Evolutionary conservation across 2,797 vertebrate genomes (phyloP).

Genomic region (Centropyge bicolor): DNA sequence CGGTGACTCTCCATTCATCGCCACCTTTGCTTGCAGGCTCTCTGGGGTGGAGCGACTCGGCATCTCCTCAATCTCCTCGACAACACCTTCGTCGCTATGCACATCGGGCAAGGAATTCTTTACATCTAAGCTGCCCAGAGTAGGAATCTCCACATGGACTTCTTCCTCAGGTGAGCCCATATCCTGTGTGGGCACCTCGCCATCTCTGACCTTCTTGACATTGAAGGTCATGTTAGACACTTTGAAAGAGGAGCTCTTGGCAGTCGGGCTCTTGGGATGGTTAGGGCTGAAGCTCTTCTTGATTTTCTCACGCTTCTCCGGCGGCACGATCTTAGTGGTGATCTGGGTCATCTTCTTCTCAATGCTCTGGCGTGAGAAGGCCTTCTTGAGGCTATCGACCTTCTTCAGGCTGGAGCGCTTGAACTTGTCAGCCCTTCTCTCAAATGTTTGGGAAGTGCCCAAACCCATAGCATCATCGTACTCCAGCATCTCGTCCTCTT

Average conservation of each 20-base stretch:
- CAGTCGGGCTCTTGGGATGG: slow-evolving; percentile 89
- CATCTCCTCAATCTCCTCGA: slow-evolving; percentile 61
- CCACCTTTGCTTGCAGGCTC: slow-evolving; percentile 67
- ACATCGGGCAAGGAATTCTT: slow-evolving; percentile 80
- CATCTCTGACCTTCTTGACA: slow-evolving; percentile 89
- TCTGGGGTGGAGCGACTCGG: slow-evolving; percentile 63
- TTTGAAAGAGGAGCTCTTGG: slow-evolving; percentile 91
- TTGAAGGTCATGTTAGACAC: slow-evolving; percentile 91
- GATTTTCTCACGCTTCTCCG: slow-evolving; percentile 94
- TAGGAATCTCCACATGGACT: slow-evolving; percentile 83
- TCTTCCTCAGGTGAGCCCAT: slow-evolving; percentile 38
- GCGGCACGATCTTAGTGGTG: slow-evolving; percentile 93
- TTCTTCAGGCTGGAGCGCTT: slow-evolving; percentile 95
- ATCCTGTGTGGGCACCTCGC: slow-evolving; percentile 38
- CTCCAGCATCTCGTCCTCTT: slow-evolving; percentile 83
- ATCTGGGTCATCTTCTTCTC: slow-evolving; percentile 97
- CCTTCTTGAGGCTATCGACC: slow-evolving; percentile 97
- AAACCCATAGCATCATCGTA: slow-evolving; percentile 43
- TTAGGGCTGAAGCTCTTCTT: slow-evolving; percentile 93
- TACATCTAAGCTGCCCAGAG: slow-evolving; percentile 79
- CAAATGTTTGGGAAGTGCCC: slow-evolving; percentile 79
- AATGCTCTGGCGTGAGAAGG: slow-evolving; percentile 94
- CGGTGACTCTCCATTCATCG: slow-evolving; percentile 69
- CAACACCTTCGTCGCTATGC: slow-evolving; percentile 71
- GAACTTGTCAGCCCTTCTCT: slow-evolving; percentile 92